Percentiles rank a stretch among this genome's conserved stretches.
Conservation (phyloP, 2,888 invertebrate genomes). For the Tachina fera region DNA sequence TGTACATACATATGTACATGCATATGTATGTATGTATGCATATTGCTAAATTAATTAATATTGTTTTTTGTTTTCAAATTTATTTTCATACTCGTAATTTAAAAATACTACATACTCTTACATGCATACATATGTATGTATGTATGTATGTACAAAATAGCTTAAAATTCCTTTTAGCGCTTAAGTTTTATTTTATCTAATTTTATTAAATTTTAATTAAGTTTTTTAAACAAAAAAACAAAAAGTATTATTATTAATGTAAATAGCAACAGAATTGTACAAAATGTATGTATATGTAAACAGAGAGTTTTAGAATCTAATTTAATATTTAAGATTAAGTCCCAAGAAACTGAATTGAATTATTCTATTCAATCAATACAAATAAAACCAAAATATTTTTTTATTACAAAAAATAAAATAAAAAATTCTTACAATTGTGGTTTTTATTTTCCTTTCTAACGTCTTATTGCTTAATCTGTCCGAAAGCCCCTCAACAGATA, state of each 20-base stretch:
- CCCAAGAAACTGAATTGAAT: constrained; percentile 16
- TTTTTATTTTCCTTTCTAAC: constrained; percentile 8
- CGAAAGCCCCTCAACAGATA: constrained; percentile 22
- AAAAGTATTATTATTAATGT: constrained; percentile 48
- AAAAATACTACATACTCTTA: no score
- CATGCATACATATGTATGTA: no score
- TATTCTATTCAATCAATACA: constrained; percentile 41
- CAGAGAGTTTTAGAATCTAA: constrained; percentile 4
- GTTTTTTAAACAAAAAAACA: background rate
- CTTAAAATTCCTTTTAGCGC: constrained; percentile 4
- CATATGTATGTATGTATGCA: no score
- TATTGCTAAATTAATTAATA: no score
- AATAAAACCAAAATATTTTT: constrained; percentile 64
- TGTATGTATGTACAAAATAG: no score
- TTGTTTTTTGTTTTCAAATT: constrained; percentile 47
- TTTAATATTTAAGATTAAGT: constrained; percentile 42
- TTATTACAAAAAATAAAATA: constrained; percentile 46
- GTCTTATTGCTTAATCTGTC: constrained; percentile 36
- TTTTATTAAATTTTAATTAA: constrained; percentile 16
- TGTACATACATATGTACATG: no score
- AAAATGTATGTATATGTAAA: constrained; percentile 58
- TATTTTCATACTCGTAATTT: background rate
- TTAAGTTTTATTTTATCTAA: constrained; percentile 7
- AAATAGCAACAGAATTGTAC: constrained; percentile 44
- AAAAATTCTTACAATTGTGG: background rate